Base-by-base conservation (phyloP, 2,888 invertebrate genomes). In the Stenchaetothrips biformis region DNA sequence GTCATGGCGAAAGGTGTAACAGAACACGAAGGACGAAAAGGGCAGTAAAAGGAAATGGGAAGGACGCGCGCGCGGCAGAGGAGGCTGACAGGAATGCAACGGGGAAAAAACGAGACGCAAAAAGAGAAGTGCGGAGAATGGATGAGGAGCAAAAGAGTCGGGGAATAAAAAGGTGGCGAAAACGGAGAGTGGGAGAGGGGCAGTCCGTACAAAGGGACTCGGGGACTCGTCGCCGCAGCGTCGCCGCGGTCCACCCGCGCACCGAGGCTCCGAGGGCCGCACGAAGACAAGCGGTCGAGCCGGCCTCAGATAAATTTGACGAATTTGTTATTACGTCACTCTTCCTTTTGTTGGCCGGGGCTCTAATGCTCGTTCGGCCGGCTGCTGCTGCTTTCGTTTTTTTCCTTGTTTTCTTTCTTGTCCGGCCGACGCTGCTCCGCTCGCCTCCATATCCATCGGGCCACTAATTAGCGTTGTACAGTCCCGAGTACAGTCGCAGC, bases 231-330 rank as follows among this genome's bases (percentile, higher is more conserved):
- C 53, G 11, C 1, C 53, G 13, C 53, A 13, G 49, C 49, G 8
- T 13, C 49, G 13, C 8, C 49, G 7, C 49, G 49, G 53, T 9
- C 53, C 16, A 7, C 13, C 53, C 53, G 53, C 13, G 53, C 53
- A 37, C 37, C 37, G 37, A 37, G 37, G 37, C 37, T 1, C 37
- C 37, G 37, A 37, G 37, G 37, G 37, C 37, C 37, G 37, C 37
- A 37, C 37, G 1, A 37, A 37, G 37, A 37, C 37, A 37, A 37
- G 37, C 37, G 37, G 37, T n/a, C n/a, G n/a, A n/a, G n/a, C 37
- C 25, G 6, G 25, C 25, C 67, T 74, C 67, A 74, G 67, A 74
- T 74, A 74, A 74, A 74, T 74, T 74, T 74, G 67, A 74, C 67
- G 67, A 74, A 74, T 74, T 74, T 74, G 67, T 74, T 74, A 11